Conservation (phyloP, 2,888 invertebrate species). For the Lithophane ornitopus region DNA sequence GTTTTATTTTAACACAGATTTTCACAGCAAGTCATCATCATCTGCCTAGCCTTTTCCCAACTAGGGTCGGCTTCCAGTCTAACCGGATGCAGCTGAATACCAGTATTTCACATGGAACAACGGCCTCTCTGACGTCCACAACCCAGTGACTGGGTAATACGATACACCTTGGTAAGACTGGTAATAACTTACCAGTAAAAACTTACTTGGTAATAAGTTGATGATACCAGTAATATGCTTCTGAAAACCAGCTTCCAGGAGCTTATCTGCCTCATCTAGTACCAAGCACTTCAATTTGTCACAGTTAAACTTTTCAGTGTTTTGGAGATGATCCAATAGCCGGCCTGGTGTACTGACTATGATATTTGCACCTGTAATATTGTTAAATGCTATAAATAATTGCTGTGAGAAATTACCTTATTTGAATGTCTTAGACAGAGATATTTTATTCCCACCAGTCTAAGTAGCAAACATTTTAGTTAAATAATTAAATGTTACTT, state of each 20-base stretch:
- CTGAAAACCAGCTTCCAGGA: constrained; percentile 98
- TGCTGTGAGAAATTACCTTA: not conserved
- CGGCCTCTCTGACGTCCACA: no score
- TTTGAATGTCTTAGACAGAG: not conserved
- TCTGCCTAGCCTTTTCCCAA: no score
- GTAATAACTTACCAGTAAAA: no score
- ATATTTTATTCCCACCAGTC: not conserved
- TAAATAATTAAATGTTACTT: not conserved
- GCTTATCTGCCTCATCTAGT: constrained; percentile 99
- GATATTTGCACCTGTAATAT: constrained; percentile 94
- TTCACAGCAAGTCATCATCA: not conserved
- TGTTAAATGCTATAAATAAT: not conserved
- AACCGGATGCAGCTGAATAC: no score
- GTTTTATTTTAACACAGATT: not conserved
- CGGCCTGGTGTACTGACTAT: constrained; percentile 99
- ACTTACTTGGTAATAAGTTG: constrained; percentile 93
- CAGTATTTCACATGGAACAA: no score
- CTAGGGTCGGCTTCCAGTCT: no score
- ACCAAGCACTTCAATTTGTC: constrained; percentile 97
- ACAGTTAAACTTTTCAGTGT: constrained; percentile 96
- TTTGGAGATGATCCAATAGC: constrained; percentile 97
- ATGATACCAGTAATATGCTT: constrained; percentile 98
- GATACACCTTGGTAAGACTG: no score
- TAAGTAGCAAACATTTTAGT: not conserved
- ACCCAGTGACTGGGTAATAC: no score